Percentiles rank a stretch among this genome's conserved stretches.
Conservation (phyloP, 1,140 invertebrate genomes). For the Temnothorax nylanderi region DNA sequence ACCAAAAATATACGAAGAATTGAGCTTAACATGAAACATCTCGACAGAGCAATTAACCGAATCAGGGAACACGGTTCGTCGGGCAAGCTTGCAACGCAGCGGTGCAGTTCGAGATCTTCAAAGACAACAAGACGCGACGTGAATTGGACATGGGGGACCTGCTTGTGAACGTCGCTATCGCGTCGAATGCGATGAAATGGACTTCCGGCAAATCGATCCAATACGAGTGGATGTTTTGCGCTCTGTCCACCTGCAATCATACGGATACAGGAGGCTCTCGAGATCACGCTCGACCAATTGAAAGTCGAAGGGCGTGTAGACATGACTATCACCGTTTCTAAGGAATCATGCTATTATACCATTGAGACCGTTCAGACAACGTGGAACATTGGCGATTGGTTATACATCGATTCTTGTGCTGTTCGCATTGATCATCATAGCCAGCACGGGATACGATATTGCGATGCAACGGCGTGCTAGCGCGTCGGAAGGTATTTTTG, state of each 20-base stretch:
- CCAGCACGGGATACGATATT: constrained; percentile 77
- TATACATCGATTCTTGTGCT: constrained; percentile 72
- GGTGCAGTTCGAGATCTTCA: constrained; percentile 75
- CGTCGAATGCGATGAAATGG: constrained; percentile 68
- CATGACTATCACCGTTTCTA: constrained; percentile 68
- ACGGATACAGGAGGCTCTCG: constrained; percentile 69
- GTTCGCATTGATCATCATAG: constrained; percentile 69
- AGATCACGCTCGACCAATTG: constrained; percentile 73
- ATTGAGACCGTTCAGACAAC: constrained; percentile 41
- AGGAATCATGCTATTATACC: constrained; percentile 72
- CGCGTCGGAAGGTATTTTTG: constrained; percentile 56
- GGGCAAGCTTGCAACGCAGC: constrained; percentile 77
- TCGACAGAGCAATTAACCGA: no score
- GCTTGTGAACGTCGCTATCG: constrained; percentile 72
- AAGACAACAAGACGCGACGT: constrained; percentile 25
- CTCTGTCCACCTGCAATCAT: constrained; percentile 77
- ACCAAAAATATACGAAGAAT: no score
- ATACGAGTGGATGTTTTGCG: constrained; percentile 80
- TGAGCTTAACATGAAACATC: no score
- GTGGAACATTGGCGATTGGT: constrained; percentile 73
- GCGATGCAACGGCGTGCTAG: constrained; percentile 38
- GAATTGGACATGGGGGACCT: constrained; percentile 74
- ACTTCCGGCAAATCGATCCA: constrained; percentile 59
- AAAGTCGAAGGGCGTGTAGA: constrained; percentile 74
- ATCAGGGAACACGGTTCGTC: constrained; percentile 72